A percentile compares a stretch with the other conserved stretches of the same genome.
Conservation (phyloP, 2,797 vertebrate genomes). For the Ara ararauna region DNA sequence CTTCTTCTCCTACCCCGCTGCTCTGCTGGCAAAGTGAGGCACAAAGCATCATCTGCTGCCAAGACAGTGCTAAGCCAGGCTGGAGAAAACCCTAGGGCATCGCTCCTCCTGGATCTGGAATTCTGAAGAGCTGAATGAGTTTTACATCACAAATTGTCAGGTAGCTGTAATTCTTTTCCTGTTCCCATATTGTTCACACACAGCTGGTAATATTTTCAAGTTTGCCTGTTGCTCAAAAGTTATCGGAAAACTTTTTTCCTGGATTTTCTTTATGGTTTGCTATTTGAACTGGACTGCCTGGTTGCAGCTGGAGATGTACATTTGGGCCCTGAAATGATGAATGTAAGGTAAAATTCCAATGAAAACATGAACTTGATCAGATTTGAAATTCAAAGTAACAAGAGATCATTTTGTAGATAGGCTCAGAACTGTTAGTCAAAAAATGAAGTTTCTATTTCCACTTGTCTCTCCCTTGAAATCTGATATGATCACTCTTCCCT, state of each 20-base stretch:
- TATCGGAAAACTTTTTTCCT: background rate
- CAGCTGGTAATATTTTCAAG: background rate
- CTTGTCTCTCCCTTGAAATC: background rate
- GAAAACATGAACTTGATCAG: background rate
- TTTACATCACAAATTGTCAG: background rate
- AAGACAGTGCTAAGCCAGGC: background rate
- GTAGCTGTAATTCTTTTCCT: background rate
- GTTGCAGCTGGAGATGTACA: background rate
- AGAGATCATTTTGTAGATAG: background rate
- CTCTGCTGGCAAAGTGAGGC: background rate
- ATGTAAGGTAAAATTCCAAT: background rate
- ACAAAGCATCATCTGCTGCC: background rate
- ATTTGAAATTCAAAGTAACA: background rate
- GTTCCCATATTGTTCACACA: background rate
- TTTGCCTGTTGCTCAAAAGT: background rate
- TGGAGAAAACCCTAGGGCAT: background rate
- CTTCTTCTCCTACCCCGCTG: accelerated
- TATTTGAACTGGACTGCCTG: background rate
- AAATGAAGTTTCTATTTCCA: background rate
- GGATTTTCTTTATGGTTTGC: background rate
- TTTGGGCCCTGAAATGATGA: background rate
- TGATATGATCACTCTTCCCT: background rate
- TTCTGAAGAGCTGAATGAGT: background rate
- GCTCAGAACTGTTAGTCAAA: background rate
- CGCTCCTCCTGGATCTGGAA: background rate